phyloP scores from a whole-genome alignment of 2,113 vertebrate species.

The Bungarus multicinctus region DNA sequence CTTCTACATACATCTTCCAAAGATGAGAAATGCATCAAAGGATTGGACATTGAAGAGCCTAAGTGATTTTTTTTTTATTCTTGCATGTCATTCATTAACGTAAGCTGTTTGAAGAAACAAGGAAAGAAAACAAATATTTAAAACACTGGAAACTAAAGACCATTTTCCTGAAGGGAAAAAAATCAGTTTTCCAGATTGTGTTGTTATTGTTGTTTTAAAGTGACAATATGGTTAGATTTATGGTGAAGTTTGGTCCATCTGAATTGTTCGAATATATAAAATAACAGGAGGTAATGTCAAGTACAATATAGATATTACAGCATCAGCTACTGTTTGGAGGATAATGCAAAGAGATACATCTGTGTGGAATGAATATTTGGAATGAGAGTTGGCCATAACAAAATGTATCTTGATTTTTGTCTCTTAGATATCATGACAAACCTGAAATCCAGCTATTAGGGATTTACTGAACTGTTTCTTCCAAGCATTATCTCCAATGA shows the following conservation, averaged over 20 bases:
- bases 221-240: neutral
- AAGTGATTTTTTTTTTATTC: neutral
- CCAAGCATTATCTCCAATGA: conserved; percentile 29
- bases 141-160: neutral
- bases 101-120: conserved; percentile 38
- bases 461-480: conserved; percentile 8
- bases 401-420: conserved; percentile 37
- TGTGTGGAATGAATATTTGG: conserved; percentile 34
- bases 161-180: conserved; percentile 17
- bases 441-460: conserved; percentile 4
- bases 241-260: conserved; percentile 16
- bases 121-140: conserved; percentile 49
- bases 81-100: conserved; percentile 32
- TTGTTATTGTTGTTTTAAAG: neutral
- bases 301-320: conserved; percentile 20
- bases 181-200: conserved; percentile 54
- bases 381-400: conserved; percentile 13
- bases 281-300: conserved; percentile 12
- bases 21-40: neutral
- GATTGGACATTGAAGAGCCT: conserved; percentile 12
- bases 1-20: conserved; percentile 33
- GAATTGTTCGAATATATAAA: conserved; percentile 33
- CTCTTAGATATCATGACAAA: conserved; percentile 18
- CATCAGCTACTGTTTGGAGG: conserved; percentile 23
- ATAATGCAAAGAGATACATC: conserved; percentile 24